Percentiles rank a stretch among this genome's conserved stretches.
Evolutionary conservation across 1,140 invertebrate species (phyloP).

Genomic region (Bactericera cockerelli): DNA sequence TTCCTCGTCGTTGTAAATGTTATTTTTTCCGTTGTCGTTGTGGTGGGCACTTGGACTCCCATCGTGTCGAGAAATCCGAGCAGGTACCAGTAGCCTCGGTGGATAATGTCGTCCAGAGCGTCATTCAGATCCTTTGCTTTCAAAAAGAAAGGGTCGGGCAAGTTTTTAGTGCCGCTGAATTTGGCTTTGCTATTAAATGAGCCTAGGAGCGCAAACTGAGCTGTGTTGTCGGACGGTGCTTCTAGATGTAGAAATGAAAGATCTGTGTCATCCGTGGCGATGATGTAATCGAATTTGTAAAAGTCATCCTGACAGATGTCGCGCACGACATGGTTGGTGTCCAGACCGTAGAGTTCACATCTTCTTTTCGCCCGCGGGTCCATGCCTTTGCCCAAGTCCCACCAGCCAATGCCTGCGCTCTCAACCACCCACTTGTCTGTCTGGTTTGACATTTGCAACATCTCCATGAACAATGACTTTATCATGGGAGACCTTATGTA

Average conservation of each 20-base stretch:
- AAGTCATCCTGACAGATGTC: neutral
- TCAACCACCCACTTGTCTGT: neutral
- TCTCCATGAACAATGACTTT: neutral
- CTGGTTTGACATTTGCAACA: neutral
- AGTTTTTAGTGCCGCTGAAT: neutral
- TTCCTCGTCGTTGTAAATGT: too few relatives aligned
- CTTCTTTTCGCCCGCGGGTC: neutral
- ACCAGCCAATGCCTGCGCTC: conserved; percentile 1
- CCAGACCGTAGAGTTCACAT: neutral
- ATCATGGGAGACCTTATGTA: conserved; percentile 1
- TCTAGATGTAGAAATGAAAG: neutral
- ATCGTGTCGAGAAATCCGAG: neutral
- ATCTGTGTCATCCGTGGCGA: neutral
- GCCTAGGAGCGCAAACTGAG: neutral
- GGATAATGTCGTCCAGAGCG: neutral
- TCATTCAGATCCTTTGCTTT: neutral
- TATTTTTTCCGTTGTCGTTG: neutral
- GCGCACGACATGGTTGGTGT: neutral
- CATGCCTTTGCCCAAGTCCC: neutral
- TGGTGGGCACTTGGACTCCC: neutral
- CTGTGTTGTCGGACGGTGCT: neutral
- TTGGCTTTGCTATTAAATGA: neutral
- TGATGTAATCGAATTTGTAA: neutral
- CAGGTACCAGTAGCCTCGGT: neutral
- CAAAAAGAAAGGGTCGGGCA: neutral